These are phyloP conservation scores for Chouioia cunea DNA, from an alignment of 2,888 invertebrate genomes.

Conservation along the genomic window DNA sequence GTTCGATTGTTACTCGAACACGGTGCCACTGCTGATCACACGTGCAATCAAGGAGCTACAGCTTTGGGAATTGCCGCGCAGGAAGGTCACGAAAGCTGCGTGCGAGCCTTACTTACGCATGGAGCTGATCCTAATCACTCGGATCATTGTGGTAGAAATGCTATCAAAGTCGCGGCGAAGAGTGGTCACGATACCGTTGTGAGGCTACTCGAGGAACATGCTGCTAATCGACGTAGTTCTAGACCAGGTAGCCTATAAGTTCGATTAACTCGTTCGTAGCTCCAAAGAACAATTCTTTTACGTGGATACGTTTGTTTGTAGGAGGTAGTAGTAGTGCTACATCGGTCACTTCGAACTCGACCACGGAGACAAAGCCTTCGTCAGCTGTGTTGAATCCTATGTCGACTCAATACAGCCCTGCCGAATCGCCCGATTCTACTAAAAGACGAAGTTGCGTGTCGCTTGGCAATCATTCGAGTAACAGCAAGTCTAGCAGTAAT, in stretches of 20 bases:
- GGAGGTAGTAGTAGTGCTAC: constrained; percentile 68
- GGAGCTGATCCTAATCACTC: constrained; percentile 89
- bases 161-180: constrained; percentile 89
- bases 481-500: constrained; percentile 85
- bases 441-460: constrained; percentile 73
- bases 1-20: constrained; percentile 84
- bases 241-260: constrained; percentile 63
- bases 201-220: constrained; percentile 78
- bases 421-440: constrained; percentile 68
- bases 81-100: constrained; percentile 95
- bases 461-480: constrained; percentile 79
- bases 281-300: too few relatives aligned
- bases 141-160: constrained; percentile 88
- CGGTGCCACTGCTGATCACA: constrained; percentile 88
- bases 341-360: constrained; percentile 70
- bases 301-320: too few relatives aligned
- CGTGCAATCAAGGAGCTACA: constrained; percentile 96
- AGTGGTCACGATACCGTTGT: constrained; percentile 91
- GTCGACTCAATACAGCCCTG: constrained; percentile 68
- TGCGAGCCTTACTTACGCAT: constrained; percentile 83
- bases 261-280: constrained; percentile 50
- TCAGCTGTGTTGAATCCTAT: constrained; percentile 72
- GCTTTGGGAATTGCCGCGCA: constrained; percentile 95
- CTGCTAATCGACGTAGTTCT: constrained; percentile 64
- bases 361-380: constrained; percentile 75